phyloP scores from a whole-genome alignment of 2,888 invertebrate genomes.

The Craniophora ligustri region DNA sequence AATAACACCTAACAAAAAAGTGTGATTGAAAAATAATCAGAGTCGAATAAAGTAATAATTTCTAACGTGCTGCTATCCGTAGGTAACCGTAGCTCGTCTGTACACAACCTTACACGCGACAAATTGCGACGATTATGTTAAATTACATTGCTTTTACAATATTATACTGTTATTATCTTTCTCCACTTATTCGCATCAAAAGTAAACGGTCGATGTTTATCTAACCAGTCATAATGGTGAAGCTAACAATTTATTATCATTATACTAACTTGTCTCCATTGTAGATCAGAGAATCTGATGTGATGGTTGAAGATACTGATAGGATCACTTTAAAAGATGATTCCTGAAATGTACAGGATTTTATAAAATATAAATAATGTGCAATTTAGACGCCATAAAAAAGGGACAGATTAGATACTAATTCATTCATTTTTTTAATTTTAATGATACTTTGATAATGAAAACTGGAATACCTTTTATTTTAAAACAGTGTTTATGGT shows the following conservation, averaged over 20 bases:
- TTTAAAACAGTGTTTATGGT: no score
- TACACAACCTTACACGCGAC: slow-evolving; percentile 8
- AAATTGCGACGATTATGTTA: slow-evolving; percentile 30
- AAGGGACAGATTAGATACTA: no score
- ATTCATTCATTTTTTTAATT: no score
- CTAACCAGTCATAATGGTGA: slow-evolving; percentile 13
- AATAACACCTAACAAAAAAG: no score
- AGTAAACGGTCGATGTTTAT: slow-evolving; percentile 45
- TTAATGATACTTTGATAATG: no score
- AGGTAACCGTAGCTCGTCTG: not conserved
- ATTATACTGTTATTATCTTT: slow-evolving; percentile 42
- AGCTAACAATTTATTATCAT: slow-evolving; percentile 16
- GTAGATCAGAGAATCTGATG: not conserved
- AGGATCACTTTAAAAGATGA: no score
- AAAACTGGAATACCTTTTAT: no score
- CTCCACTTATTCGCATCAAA: slow-evolving; percentile 26
- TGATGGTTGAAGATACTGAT: not conserved
- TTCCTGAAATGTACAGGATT: no score
- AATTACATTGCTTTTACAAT: slow-evolving; percentile 50
- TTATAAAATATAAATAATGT: no score
- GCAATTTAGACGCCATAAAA: no score
- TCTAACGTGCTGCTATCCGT: not conserved
- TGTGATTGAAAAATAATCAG: no score
- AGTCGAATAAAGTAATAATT: not conserved
- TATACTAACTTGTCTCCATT: not conserved